Percentiles rank a stretch among this genome's conserved stretches.
These are phyloP conservation scores for Isurus oxyrinchus DNA, from an alignment of 2,113 vertebrate species.

Conservation along the genomic window DNA sequence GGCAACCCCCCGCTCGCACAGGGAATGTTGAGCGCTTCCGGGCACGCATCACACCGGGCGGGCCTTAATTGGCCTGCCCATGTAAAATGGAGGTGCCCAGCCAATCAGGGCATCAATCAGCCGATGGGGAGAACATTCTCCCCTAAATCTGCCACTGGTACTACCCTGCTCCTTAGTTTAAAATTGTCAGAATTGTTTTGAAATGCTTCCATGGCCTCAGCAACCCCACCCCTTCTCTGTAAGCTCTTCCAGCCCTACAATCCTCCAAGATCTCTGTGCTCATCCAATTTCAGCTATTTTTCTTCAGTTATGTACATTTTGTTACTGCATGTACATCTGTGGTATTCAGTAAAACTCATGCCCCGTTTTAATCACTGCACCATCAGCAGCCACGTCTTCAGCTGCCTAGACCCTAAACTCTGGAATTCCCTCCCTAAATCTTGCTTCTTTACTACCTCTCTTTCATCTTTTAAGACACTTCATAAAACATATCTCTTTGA, in stretches of 20 bases:
- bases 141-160: background rate
- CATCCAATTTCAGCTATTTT: background rate
- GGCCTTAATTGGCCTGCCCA: no score
- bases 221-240: background rate
- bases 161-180: background rate
- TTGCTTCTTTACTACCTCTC: background rate
- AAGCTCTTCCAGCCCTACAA: background rate
- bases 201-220: background rate
- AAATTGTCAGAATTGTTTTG: background rate
- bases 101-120: no score
- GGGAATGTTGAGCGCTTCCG: no score
- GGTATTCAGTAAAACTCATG: background rate
- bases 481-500: no score
- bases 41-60: no score
- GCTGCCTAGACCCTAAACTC: background rate
- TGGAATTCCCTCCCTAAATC: background rate
- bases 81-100: no score
- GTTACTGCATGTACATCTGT: no score
- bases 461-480: no score
- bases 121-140: no score
- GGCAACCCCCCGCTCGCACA: no score
- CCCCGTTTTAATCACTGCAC: background rate
- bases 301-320: no score
- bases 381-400: background rate
- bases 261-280: background rate